A percentile compares a stretch with the other conserved stretches of the same genome.
phyloP scores from a whole-genome alignment of 2,888 invertebrate genomes.

The Troglohyphantes excavatus region DNA sequence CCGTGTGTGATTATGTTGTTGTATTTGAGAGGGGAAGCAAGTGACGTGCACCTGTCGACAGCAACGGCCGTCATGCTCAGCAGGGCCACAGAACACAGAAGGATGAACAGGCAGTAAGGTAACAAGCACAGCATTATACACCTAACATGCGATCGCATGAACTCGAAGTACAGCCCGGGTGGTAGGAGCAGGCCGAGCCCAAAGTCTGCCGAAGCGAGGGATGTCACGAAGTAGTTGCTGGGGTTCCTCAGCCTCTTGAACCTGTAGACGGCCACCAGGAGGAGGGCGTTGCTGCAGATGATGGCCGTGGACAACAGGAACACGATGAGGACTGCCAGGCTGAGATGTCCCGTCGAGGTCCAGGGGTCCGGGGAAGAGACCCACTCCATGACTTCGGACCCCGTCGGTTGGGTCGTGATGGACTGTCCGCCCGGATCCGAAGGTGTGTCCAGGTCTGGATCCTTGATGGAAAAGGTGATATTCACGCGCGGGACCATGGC shows the following conservation, averaged over 20 bases:
- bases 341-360: slow-evolving; percentile 54
- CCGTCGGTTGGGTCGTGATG: background rate
- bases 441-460: slow-evolving; percentile 12
- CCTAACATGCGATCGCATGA: slow-evolving; percentile 81
- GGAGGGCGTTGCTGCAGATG: slow-evolving; percentile 85
- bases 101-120: slow-evolving; percentile 86
- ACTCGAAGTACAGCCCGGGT: slow-evolving; percentile 85
- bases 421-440: slow-evolving; percentile 39
- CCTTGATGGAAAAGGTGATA: slow-evolving; percentile 29
- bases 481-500: slow-evolving; percentile 63
- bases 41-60: slow-evolving; percentile 86
- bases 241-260: slow-evolving; percentile 86
- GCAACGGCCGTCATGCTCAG: slow-evolving; percentile 86
- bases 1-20: slow-evolving; percentile 86
- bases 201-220: slow-evolving; percentile 86
- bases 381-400: slow-evolving; percentile 69
- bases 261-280: slow-evolving; percentile 85
- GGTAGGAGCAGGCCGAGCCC: slow-evolving; percentile 86
- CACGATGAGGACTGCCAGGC: slow-evolving; percentile 57
- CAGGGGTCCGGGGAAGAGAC: slow-evolving; percentile 39
- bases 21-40: slow-evolving; percentile 86
- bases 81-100: slow-evolving; percentile 86
- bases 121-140: slow-evolving; percentile 84
- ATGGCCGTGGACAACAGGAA: slow-evolving; percentile 84
- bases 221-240: slow-evolving; percentile 86